Base-by-base conservation (phyloP, 2,888 invertebrate genomes). In the Hybos culiciformis region DNA sequence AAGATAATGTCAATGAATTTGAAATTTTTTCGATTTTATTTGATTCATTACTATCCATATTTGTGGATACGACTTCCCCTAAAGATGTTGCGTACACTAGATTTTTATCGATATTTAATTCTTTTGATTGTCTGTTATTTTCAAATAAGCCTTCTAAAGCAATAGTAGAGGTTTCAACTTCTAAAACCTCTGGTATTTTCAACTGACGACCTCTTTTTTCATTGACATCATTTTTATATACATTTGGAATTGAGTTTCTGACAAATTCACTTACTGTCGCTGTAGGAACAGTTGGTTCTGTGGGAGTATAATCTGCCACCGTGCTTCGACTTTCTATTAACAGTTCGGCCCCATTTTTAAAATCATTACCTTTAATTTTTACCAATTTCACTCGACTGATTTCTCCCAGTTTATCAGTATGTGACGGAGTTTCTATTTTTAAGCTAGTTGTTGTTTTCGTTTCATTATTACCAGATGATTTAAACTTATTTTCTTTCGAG, bases 321-420 rank as follows among this genome's bases (percentile, higher is more conserved):
- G 66, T 66, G 49, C 67, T 68, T 39, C 59, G 63, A 3, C 68
- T 64, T 43, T 62, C 62, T 39, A 69, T 62, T 18, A 53, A 51
- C 24, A 64, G 57, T 26, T 58, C 56, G 31, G 59, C 57, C 34
- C 60, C 56, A 38, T 60, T 41, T 19, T 41, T 19, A 9, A 24
- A 26, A 23, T 18, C n/a, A n/a, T n/a, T n/a, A n/a, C n/a, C n/a
- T n/a, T n/a, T n/a, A 41, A 80, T 70, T 59, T 80, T 79, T 14
- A 82, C 80, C 17, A 75, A 69, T 50, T 77, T 79, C 26, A 74
- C 75, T 50, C 80, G 70, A 57, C 77, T 80, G 0, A 82, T 77
- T 61, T 77, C 79, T 36, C 80, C 80, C 47, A 81, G 73, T 66
- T 77, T 76, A 53, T 80, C 75, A 2, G 77, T 54, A 14, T 71